A percentile compares a stretch with the other conserved stretches of the same genome.
These are phyloP conservation scores for Atrichornis clamosus DNA, from an alignment of 2,113 vertebrate species.

Conservation along the genomic window DNA sequence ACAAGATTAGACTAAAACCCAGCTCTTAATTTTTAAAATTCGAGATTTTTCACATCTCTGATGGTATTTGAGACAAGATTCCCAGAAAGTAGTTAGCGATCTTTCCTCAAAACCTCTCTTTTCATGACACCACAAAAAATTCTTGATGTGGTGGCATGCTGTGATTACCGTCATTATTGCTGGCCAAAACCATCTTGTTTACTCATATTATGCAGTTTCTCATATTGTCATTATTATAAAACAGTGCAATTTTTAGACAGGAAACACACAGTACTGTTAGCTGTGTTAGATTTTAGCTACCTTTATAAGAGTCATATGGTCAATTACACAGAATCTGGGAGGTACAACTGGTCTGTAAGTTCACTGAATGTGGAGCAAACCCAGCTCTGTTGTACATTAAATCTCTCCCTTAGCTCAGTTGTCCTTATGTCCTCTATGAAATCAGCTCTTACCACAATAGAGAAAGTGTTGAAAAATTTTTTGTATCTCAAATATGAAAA, in stretches of 20 bases:
- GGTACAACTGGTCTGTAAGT: background rate
- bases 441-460: background rate
- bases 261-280: background rate
- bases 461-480: background rate
- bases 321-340: background rate
- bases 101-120: background rate
- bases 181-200: background rate
- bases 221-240: background rate
- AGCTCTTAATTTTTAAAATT: background rate
- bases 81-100: background rate
- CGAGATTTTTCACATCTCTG: background rate
- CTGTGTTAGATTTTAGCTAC: background rate
- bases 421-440: accelerated
- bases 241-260: background rate
- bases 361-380: background rate
- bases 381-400: background rate
- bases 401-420: background rate
- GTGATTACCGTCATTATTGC: background rate
- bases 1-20: background rate
- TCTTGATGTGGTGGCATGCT: background rate
- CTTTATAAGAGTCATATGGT: background rate
- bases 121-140: background rate
- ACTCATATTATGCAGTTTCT: background rate
- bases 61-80: background rate
- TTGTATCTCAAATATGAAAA: background rate